A percentile compares a stretch with the other conserved stretches of the same genome.
Conservation (phyloP, 2,888 invertebrate genomes). For the Uropetala carovei region DNA sequence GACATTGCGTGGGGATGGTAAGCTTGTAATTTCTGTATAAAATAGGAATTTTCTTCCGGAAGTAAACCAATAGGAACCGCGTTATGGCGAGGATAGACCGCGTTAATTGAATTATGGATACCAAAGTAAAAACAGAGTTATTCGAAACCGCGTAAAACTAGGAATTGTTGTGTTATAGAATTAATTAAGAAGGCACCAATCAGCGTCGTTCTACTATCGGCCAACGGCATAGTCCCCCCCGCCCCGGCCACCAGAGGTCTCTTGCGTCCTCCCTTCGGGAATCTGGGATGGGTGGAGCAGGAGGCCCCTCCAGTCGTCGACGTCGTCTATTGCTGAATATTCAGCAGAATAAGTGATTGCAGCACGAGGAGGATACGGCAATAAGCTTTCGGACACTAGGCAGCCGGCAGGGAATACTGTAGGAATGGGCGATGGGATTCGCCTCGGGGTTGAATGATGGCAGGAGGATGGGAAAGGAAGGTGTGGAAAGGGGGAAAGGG, state of each 20-base stretch:
- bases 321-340: conserved; percentile 42
- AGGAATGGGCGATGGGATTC: neutral
- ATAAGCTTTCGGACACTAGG: neutral
- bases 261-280: neutral
- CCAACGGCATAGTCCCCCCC: neutral
- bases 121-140: no score
- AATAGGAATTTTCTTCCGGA: no score
- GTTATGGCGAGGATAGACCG: no score
- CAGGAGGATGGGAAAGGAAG: neutral
- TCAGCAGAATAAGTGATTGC: conserved; percentile 37
- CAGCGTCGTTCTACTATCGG: neutral
- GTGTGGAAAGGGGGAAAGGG: neutral
- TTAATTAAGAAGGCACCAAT: no score
- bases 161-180: no score
- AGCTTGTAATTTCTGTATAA: no score
- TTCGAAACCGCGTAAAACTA: no score
- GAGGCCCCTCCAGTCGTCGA: neutral
- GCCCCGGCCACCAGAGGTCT: neutral
- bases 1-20: no score
- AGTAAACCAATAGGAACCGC: no score
- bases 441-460: neutral
- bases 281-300: neutral
- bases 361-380: conserved; percentile 11
- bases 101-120: no score
- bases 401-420: neutral